These are phyloP conservation scores for Cataglyphis rosenhaueri DNA, from an alignment of 2,888 invertebrate genomes.

Conservation along the genomic window DNA sequence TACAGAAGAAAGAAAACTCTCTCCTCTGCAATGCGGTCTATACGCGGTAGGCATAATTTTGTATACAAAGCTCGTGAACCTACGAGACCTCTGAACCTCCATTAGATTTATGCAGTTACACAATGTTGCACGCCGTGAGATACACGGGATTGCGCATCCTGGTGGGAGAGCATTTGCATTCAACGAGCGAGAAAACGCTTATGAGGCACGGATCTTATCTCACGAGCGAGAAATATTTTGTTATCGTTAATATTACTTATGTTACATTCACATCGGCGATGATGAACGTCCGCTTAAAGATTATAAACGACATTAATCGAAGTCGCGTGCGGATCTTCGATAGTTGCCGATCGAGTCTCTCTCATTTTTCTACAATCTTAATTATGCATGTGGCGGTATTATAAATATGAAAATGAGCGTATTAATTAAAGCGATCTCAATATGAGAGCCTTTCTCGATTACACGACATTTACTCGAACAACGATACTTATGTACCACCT, in stretches of 20 bases:
- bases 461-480: conserved; percentile 32
- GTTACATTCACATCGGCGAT: conserved; percentile 31
- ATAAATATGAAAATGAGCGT: conserved; percentile 29
- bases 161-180: conserved; percentile 20
- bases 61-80: conserved; percentile 23
- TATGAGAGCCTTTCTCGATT: conserved; percentile 15
- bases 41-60: conserved; percentile 40
- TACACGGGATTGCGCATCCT: neutral
- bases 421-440: conserved; percentile 43
- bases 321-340: conserved; percentile 26
- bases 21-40: neutral
- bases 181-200: neutral
- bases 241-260: conserved; percentile 45
- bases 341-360: neutral
- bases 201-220: conserved; percentile 16
- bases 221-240: conserved; percentile 21
- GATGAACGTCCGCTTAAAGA: conserved; percentile 10
- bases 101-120: conserved; percentile 45
- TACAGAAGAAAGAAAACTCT: conserved; percentile 30
- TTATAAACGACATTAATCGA: conserved; percentile 10
- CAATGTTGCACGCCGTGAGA: conserved; percentile 32
- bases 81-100: conserved; percentile 25
- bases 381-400: conserved; percentile 16
- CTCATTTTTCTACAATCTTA: neutral
- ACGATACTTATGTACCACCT: neutral